phyloP scores from a whole-genome alignment of 2,797 vertebrate genomes.

The Enteromius argenteus region DNA sequence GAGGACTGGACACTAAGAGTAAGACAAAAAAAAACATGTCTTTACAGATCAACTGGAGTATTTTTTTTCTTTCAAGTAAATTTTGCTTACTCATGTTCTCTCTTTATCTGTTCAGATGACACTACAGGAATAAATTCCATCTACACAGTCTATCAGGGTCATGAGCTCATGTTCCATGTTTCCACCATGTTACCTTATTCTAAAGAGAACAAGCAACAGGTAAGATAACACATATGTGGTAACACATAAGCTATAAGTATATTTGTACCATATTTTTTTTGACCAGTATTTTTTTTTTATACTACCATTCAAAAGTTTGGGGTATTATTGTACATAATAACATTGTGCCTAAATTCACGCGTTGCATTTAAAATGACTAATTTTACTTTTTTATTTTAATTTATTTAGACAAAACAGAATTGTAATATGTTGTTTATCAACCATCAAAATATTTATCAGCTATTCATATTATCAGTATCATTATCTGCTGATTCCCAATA shows the following conservation, averaged over 20 bases:
- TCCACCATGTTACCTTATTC: slow-evolving; percentile 99
- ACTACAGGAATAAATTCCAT: slow-evolving; percentile 95
- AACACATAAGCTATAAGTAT: not conserved
- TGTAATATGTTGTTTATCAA: not conserved
- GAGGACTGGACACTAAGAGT: slow-evolving; percentile 98
- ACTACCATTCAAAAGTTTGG: not conserved
- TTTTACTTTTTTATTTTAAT: not conserved
- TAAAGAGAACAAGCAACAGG: slow-evolving; percentile 99
- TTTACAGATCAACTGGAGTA: not conserved
- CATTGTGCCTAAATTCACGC: not conserved
- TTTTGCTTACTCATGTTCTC: not conserved
- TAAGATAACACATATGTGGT: slow-evolving; percentile 62
- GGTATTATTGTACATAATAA: not conserved
- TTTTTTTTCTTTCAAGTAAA: not conserved
- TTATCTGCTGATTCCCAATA: not conserved
- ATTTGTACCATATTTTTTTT: not conserved
- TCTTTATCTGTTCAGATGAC: slow-evolving; percentile 80
- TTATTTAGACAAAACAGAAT: not conserved
- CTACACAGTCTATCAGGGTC: slow-evolving; percentile 97
- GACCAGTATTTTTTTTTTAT: not conserved
- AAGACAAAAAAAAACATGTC: slow-evolving; percentile 64
- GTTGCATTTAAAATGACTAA: not conserved
- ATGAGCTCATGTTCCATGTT: slow-evolving; percentile 99
- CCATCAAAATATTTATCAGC: not conserved
- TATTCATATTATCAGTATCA: not conserved